These are phyloP conservation scores for Nibea albiflora DNA, from an alignment of 2,113 vertebrate genomes.

Conservation along the genomic window DNA sequence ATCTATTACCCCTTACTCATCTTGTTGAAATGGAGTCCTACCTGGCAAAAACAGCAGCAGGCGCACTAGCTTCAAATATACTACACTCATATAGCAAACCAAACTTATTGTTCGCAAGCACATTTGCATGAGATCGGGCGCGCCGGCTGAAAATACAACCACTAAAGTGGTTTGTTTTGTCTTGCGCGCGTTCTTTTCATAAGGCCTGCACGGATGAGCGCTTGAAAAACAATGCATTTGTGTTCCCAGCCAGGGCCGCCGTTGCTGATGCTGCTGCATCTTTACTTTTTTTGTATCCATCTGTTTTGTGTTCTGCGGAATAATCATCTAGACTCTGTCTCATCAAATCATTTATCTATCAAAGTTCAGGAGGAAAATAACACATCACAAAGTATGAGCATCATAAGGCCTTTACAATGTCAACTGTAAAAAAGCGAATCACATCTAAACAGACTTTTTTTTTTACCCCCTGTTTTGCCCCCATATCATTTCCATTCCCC, in stretches of 20 bases:
- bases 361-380: conserved; percentile 51
- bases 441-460: conserved; percentile 85
- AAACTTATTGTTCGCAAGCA: conserved; percentile 55
- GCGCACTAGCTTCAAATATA: conserved; percentile 41
- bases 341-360: conserved; percentile 47
- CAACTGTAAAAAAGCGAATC: conserved; percentile 71
- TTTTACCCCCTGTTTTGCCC: conserved; percentile 65
- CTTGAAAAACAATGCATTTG: conserved; percentile 54
- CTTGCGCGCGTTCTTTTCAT: conserved; percentile 53
- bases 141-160: conserved; percentile 39
- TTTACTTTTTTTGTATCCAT: conserved; percentile 37
- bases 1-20: conserved; percentile 76
- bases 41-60: conserved; percentile 67
- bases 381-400: conserved; percentile 33
- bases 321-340: conserved; percentile 51
- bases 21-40: conserved; percentile 74
- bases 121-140: conserved; percentile 58
- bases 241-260: conserved; percentile 32
- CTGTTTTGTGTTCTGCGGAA: conserved; percentile 44
- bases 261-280: conserved; percentile 5
- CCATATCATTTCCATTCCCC: conserved; percentile 92
- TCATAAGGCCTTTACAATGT: conserved; percentile 26
- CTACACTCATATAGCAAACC: conserved; percentile 30
- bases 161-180: conserved; percentile 64
- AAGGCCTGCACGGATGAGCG: conserved; percentile 20